phyloP scores from a whole-genome alignment of 2,113 vertebrate species.

The Pipa parva region DNA sequence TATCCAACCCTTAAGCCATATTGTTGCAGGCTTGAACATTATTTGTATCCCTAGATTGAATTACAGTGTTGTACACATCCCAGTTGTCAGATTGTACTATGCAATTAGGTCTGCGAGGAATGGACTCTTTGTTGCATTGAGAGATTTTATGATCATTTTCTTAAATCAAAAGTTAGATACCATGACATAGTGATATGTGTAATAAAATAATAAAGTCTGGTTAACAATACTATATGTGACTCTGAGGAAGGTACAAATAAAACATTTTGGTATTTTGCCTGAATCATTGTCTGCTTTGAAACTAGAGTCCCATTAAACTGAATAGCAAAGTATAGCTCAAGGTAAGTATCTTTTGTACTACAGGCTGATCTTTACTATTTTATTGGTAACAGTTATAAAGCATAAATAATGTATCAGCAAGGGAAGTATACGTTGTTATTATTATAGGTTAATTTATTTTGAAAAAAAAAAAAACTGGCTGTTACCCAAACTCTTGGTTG shows the following conservation, averaged over 20 bases:
- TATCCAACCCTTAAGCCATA: slow-evolving; percentile 73
- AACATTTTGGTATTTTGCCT: slow-evolving; percentile 40
- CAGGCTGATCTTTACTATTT: background rate
- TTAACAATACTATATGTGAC: slow-evolving; percentile 36
- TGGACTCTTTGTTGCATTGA: slow-evolving; percentile 65
- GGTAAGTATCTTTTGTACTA: slow-evolving; percentile 9
- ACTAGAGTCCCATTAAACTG: slow-evolving; percentile 31
- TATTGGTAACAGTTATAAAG: background rate
- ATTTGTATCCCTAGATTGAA: slow-evolving; percentile 70
- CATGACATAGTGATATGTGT: slow-evolving; percentile 47
- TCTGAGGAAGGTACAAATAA: slow-evolving; percentile 43
- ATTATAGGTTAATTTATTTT: no score
- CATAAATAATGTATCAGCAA: no score
- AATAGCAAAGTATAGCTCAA: slow-evolving; percentile 27
- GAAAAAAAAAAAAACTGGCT: no score
- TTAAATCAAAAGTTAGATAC: slow-evolving; percentile 59
- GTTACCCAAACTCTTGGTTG: no score
- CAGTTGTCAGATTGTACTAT: slow-evolving; percentile 70
- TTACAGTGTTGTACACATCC: slow-evolving; percentile 74
- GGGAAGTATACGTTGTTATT: no score
- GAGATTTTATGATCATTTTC: slow-evolving; percentile 53
- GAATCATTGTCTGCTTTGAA: slow-evolving; percentile 44
- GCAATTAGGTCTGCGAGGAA: slow-evolving; percentile 65
- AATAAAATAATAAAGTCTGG: slow-evolving; percentile 45
- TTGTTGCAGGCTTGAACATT: slow-evolving; percentile 72